phyloP scores from a whole-genome alignment of 1,140 invertebrate genomes.

The Theocolax elegans region DNA sequence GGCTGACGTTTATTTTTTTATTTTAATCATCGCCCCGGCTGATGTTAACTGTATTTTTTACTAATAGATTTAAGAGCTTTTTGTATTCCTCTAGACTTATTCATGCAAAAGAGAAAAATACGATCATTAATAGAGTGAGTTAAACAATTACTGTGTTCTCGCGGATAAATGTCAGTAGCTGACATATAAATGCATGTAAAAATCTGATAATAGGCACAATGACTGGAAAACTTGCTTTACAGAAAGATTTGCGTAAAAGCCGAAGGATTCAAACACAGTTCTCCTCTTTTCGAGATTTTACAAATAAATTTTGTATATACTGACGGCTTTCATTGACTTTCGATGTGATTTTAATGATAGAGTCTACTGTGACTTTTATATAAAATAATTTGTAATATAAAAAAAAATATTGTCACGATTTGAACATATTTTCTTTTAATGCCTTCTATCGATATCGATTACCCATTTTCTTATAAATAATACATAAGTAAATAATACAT shows the following conservation, averaged over 20 bases:
- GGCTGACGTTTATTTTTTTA: no score
- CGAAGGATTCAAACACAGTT: background rate
- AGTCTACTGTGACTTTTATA: constrained; percentile 17
- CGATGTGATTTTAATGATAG: constrained; percentile 37
- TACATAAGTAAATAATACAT: no score
- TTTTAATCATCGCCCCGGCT: no score
- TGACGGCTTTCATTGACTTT: constrained; percentile 15
- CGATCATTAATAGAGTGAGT: background rate
- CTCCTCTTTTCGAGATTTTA: constrained; percentile 12
- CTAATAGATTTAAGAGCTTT: no score
- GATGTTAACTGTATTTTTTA: no score
- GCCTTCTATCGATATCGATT: background rate
- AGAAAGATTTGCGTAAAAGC: constrained; percentile 6
- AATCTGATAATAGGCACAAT: no score
- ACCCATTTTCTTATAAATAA: no score
- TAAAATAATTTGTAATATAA: constrained; percentile 36
- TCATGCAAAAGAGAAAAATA: constrained; percentile 4
- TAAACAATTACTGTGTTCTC: no score
- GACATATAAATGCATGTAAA: no score
- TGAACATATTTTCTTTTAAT: constrained; percentile 12
- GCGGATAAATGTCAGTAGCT: no score
- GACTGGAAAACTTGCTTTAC: no score
- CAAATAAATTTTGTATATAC: constrained; percentile 35
- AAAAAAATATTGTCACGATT: constrained; percentile 26
- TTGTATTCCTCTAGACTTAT: constrained; percentile 3